Evolutionary conservation across 2,113 vertebrate species (phyloP), one percentile per base, ranked within the genome.

Genomic region (Alethe castanea): DNA sequence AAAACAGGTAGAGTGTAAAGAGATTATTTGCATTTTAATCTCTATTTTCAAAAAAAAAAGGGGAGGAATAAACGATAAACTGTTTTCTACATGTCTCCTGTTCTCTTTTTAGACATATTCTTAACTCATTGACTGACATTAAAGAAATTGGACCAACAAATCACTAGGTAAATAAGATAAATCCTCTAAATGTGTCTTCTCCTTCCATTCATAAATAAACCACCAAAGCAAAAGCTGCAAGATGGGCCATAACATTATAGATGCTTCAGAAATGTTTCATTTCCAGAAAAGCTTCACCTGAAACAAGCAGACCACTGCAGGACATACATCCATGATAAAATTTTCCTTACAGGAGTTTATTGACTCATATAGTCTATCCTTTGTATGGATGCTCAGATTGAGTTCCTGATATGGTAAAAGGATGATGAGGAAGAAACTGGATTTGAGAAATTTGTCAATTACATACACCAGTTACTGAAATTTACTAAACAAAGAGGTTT

Each of bases 381-480:
- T 36, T 54, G 25, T 42, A 15, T 6, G 5, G 28, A 60, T 61
- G 22, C 42, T 56, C 18, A 42, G n/a, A 19, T 19, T 0, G 0
- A 33, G 26, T 70, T 92, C 47, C 45, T 86, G 60, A 54, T 33
- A 62, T 8, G 12, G 53, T 25, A 62, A 86, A 86, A 70, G 22
- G 13, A 77, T 20, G 28, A 76, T 38, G 25, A 79, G 13, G 33
- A 31, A 88, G n/a, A 85, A 89, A 69, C 7, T 12, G n/a, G 31
- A 52, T 78, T 78, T 61, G 60, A 81, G 19, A 81, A 83, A 65
- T 86, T 14, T 24, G 60, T 72, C 28, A 72, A 77, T 59, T 38
- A 70, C 42, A 70, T 31, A 48, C 4, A 24, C 6, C 19, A 52
- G 50, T 33, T 53, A 54, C 26, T 69, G 44, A 60, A 90, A 90